Percentiles rank a stretch among this genome's conserved stretches.
phyloP scores from a whole-genome alignment of 2,888 invertebrate genomes.

The Cheilosia pagana region DNA sequence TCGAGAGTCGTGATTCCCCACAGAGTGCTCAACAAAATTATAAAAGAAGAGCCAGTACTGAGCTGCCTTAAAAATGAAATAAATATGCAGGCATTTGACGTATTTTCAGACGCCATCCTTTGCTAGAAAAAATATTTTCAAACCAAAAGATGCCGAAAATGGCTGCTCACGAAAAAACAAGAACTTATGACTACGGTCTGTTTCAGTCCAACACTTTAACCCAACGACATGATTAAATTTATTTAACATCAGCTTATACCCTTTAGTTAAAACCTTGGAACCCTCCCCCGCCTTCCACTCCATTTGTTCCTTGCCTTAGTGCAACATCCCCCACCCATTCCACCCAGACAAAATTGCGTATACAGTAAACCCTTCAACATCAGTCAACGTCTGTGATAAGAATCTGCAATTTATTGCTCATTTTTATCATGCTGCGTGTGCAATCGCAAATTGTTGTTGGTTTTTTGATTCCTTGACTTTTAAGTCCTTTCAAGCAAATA shows the following conservation, averaged over 20 bases:
- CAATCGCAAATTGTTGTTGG: conserved; percentile 61
- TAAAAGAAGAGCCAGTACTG: too few relatives aligned
- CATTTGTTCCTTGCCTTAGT: conserved; percentile 3
- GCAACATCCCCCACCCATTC: conserved; percentile 10
- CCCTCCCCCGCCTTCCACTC: neutral
- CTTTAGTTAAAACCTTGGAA: neutral
- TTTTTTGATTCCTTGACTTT: conserved; percentile 59
- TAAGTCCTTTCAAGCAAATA: conserved; percentile 25
- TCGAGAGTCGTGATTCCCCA: too few relatives aligned
- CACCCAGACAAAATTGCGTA: conserved; percentile 27
- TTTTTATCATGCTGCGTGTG: conserved; percentile 73
- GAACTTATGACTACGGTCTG: too few relatives aligned
- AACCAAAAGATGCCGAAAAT: too few relatives aligned
- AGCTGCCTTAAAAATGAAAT: too few relatives aligned
- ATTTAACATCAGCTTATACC: neutral
- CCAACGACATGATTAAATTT: too few relatives aligned
- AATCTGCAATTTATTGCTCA: conserved; percentile 74
- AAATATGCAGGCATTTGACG: too few relatives aligned
- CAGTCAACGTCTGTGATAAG: conserved; percentile 73
- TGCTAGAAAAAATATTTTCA: too few relatives aligned
- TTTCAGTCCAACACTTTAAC: too few relatives aligned
- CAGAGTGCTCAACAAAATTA: too few relatives aligned
- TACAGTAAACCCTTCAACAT: conserved; percentile 67
- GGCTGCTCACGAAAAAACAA: too few relatives aligned
- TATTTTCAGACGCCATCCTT: too few relatives aligned